Base-by-base conservation (phyloP, 1,140 invertebrate species). In the Drosophila miranda region DNA sequence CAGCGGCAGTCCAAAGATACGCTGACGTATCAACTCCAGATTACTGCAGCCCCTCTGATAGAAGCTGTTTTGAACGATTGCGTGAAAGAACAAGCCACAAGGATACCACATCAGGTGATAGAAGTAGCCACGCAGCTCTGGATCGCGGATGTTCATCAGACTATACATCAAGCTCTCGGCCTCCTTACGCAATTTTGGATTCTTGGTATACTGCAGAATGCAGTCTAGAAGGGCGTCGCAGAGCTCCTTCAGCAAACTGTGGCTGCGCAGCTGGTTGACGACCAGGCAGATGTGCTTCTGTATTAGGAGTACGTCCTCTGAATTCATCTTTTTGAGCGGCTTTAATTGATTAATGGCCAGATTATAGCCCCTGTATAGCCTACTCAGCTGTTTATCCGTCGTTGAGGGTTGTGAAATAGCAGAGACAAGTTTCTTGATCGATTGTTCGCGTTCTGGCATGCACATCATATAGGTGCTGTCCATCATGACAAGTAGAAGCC, bases 1-100 rank as follows among this genome's bases (percentile, higher is more conserved):
- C 8, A 90, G 11, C 1, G 90, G 90, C 34, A 91, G 2, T 0
- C 90, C 90, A 1, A 90, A 38, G 2, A 89, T 81, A 9, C 79
- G 70, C 11, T 64, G 43, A 0, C 43, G 49, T 0, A 62, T 43
- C 13, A 90, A 30, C 11, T 75, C 53, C 13, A 49, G 11, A 14
- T 88, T 88, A 11, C 5, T 66, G 51, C 71, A 77, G 9, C 78
- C 82, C 5, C 55, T 13, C n/a, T 69, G 16, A 16, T 86, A 86
- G n/a, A 28, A 50, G 3, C 74, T 68, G 4, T 67, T 67, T 59
- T 78, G 75, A 49, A 88, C 64, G 11, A 90, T 38, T 0, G 64
- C 56, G 46, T 83, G 82, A 14, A 89, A 90, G 34, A 34, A 34
- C 82, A 83, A 0, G 56, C 41, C 7, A 80, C 63, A 13, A 0